These are phyloP conservation scores for Elgaria multicarinata DNA, from an alignment of 2,113 vertebrate genomes.

Conservation along the genomic window DNA sequence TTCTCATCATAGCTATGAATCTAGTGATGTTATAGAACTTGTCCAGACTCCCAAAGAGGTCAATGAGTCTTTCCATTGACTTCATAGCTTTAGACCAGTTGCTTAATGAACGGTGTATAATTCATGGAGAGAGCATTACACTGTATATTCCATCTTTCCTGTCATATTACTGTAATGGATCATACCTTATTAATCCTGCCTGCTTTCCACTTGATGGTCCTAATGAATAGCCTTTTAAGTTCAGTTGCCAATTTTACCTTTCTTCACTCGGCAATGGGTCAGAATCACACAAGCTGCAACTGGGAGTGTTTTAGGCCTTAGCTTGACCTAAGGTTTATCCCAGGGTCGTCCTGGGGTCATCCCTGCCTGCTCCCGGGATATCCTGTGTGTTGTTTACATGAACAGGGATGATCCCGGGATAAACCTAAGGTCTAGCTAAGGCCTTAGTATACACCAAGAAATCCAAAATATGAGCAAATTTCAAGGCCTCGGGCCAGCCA, in stretches of 20 bases:
- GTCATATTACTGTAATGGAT: slow-evolving; percentile 19
- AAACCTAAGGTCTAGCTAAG: too few relatives aligned
- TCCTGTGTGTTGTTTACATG: too few relatives aligned
- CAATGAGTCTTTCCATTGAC: slow-evolving; percentile 28
- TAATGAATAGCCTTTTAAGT: slow-evolving; percentile 8
- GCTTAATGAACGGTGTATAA: slow-evolving; percentile 4
- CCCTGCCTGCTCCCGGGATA: too few relatives aligned
- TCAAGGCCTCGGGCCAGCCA: not conserved
- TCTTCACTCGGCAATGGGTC: not conserved
- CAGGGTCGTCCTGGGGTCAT: too few relatives aligned
- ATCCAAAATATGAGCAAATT: not conserved
- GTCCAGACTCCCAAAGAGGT: slow-evolving; percentile 17
- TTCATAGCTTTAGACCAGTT: slow-evolving; percentile 22
- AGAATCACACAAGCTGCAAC: not conserved
- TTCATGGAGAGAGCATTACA: slow-evolving; percentile 5
- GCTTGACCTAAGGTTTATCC: too few relatives aligned
- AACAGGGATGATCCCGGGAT: too few relatives aligned
- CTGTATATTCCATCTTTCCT: not conserved
- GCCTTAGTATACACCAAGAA: too few relatives aligned
- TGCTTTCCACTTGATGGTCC: slow-evolving; percentile 16
- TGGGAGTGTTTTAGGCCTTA: not conserved
- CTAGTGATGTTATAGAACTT: slow-evolving; percentile 20
- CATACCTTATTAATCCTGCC: slow-evolving; percentile 28
- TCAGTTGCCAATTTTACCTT: slow-evolving; percentile 22
- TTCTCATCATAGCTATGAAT: slow-evolving; percentile 6